Evolutionary conservation across 2,113 vertebrate species (phyloP).

Genomic region (Maylandia zebra): DNA sequence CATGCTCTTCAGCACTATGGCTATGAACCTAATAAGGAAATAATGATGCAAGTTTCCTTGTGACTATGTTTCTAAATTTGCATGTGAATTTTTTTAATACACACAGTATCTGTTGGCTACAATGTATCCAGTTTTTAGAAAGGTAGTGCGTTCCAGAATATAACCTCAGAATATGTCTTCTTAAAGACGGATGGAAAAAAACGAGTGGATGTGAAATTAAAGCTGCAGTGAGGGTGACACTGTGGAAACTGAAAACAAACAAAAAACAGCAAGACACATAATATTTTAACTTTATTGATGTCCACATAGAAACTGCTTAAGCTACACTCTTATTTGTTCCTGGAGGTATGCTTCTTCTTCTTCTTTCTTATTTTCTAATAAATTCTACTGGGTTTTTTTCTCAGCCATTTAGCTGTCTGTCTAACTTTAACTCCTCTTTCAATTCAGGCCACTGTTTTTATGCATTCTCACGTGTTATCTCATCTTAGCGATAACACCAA

Average conservation of each 20-base stretch:
- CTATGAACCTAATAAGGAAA: not conserved
- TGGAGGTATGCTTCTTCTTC: not conserved
- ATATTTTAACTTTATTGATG: not conserved
- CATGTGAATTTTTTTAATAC: not conserved
- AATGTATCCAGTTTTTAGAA: not conserved
- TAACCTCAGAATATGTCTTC: not conserved
- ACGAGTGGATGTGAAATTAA: not conserved
- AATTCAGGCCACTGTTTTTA: not conserved
- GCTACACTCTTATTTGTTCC: not conserved
- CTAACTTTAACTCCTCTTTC: not conserved
- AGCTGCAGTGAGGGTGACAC: not conserved
- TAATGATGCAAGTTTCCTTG: not conserved
- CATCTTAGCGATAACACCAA: not conserved
- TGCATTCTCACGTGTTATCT: not conserved
- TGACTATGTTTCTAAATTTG: not conserved
- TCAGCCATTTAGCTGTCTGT: not conserved
- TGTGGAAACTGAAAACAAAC: not conserved
- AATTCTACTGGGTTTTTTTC: not conserved
- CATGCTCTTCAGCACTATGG: not conserved
- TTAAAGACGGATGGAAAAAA: not conserved
- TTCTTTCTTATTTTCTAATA: not conserved
- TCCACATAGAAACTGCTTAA: not conserved
- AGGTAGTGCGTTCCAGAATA: not conserved
- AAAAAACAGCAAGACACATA: not conserved
- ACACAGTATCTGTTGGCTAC: not conserved